Evolutionary conservation across 2,797 vertebrate species (phyloP), one percentile per base, ranked within the genome.

Genomic region (Myotis findleyi): DNA sequence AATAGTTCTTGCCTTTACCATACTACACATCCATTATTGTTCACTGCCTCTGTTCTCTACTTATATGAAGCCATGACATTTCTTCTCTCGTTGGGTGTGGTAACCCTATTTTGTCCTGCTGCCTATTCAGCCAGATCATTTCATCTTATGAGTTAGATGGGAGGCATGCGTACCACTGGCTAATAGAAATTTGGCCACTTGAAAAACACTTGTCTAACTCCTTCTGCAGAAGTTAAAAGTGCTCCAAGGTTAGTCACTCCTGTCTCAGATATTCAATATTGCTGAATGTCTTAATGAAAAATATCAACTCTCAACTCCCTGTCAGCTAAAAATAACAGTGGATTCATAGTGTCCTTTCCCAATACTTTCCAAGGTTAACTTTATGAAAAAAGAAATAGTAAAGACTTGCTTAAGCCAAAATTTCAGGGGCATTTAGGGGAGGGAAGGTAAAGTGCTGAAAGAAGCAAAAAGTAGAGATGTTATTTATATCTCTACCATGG

Each of bases 251-350:
- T 93, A 59, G 86, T 66, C 59, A 72, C 57, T 91, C 38, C 27
- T 23, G 64, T 38, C 44, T 84, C 57, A 57, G 86, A 89, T 76
- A 59, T 10, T 80, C 64, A 71, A 17, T 8, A 55, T 16, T 3
- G 7, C 59, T 75, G 75, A 66, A 47, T 77, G 93, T 94, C 87
- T 82, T 93, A 88, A 89, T 20, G 55, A 97, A 96, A 81, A 88
- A 93, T n/a, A 75, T 57, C 86, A 89, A 73, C 93, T 92, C 93
- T 86, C 72, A 16, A 55, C 85, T 66, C 83, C 90, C 87, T 96
- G 91, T 75, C 82, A 49, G 95, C 91, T 97, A 97, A 97, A 97
- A 98, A 98, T 97, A 97, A 96, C 79, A 86, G 71, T 4, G 9
- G 8, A 89, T 84, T 87, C 4, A 0, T 13, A 23, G 71, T 94